A percentile compares a stretch with the other conserved stretches of the same genome.
These are phyloP conservation scores for Grus americana DNA, from an alignment of 2,113 vertebrate species.

Conservation along the genomic window DNA sequence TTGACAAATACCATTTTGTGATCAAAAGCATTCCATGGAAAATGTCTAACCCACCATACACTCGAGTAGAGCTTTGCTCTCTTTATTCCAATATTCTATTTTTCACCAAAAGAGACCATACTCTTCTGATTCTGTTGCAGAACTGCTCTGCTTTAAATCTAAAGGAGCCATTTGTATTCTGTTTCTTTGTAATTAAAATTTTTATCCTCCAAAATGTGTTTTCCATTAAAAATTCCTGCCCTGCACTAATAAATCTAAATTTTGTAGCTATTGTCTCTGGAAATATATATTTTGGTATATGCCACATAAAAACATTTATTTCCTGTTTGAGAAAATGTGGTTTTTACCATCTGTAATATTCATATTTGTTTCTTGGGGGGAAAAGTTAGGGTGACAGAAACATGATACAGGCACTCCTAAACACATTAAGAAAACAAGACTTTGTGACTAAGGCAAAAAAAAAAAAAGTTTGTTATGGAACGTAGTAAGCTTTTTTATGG, in stretches of 20 bases:
- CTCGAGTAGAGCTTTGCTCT: background rate
- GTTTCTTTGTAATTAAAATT: slow-evolving; percentile 47
- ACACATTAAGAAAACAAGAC: background rate
- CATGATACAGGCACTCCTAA: slow-evolving; percentile 17
- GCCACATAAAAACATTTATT: slow-evolving; percentile 40
- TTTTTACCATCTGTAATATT: slow-evolving; percentile 13
- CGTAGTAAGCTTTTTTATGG: background rate
- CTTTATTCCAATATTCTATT: background rate
- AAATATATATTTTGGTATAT: slow-evolving; percentile 8
- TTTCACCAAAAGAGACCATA: background rate
- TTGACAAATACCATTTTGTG: background rate
- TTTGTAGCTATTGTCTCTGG: slow-evolving; percentile 37
- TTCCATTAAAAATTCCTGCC: slow-evolving; percentile 31
- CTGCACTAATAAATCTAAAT: background rate
- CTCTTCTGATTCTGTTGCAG: background rate
- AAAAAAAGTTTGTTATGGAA: background rate
- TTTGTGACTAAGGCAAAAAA: background rate
- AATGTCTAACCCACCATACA: background rate
- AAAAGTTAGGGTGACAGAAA: slow-evolving; percentile 13
- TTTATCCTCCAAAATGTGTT: slow-evolving; percentile 28
- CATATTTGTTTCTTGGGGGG: background rate
- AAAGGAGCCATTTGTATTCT: background rate
- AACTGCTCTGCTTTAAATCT: slow-evolving; percentile 43
- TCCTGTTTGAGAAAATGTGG: slow-evolving; percentile 15
- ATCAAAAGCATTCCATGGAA: background rate